Evolutionary conservation across 2,797 vertebrate genomes (phyloP).

Genomic region (Poecilia velifera): DNA sequence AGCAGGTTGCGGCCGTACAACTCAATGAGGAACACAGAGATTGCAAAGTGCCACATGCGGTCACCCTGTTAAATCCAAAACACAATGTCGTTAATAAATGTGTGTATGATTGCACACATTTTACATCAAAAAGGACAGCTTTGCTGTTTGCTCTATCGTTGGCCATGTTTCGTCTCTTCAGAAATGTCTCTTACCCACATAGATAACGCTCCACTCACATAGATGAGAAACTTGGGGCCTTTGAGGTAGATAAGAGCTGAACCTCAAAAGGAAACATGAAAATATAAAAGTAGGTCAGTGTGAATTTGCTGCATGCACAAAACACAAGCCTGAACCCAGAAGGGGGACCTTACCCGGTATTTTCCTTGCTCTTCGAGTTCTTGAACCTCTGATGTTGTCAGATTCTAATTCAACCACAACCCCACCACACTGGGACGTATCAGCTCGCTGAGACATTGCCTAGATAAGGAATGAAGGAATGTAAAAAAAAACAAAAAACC

Average conservation of each 20-base stretch:
- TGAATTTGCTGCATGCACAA: slow-evolving; percentile 18
- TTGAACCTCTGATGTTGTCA: slow-evolving; percentile 67
- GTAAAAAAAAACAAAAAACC: slow-evolving; percentile 8
- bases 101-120: background rate
- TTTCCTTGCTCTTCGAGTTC: slow-evolving; percentile 60
- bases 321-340: background rate
- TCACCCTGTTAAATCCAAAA: slow-evolving; percentile 76
- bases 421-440: slow-evolving; percentile 70
- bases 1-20: slow-evolving; percentile 80
- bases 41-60: slow-evolving; percentile 85
- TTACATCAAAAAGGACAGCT: background rate
- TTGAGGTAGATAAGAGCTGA: slow-evolving; percentile 78
- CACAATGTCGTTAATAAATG: slow-evolving; percentile 2
- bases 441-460: slow-evolving; percentile 78
- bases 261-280: slow-evolving; percentile 62
- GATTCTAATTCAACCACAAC: slow-evolving; percentile 76
- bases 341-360: slow-evolving; percentile 74
- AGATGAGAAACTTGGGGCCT: slow-evolving; percentile 85
- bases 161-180: slow-evolving; percentile 37
- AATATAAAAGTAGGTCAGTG: slow-evolving; percentile 19
- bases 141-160: slow-evolving; percentile 26
- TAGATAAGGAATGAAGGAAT: slow-evolving; percentile 29
- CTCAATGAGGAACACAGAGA: slow-evolving; percentile 84
- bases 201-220: slow-evolving; percentile 82
- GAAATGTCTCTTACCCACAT: slow-evolving; percentile 82